Conservation (phyloP, 2,113 vertebrate genomes). For the Caloenas nicobarica region DNA sequence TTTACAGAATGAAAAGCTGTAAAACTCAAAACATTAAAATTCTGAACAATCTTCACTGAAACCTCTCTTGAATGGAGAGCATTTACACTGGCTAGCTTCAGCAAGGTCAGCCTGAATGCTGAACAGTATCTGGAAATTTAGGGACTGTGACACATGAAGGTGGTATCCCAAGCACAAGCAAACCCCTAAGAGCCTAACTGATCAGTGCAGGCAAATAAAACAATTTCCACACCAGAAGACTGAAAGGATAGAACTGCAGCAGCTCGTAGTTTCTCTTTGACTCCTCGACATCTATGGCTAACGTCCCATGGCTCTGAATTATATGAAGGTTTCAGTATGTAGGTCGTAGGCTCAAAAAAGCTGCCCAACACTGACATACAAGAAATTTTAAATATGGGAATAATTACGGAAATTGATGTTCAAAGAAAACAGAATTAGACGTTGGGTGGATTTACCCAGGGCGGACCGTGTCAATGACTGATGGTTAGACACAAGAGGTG, state of each 20-base stretch:
- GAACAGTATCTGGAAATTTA: background rate
- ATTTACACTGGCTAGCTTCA: background rate
- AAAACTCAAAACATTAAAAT: background rate
- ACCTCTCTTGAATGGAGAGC: background rate
- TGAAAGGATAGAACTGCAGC: background rate
- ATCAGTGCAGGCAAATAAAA: background rate
- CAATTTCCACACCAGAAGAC: background rate
- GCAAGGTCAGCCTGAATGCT: background rate
- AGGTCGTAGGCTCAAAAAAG: background rate
- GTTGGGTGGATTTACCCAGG: background rate
- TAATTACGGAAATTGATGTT: background rate
- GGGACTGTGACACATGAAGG: background rate
- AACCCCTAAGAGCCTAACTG: background rate
- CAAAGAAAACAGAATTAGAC: background rate
- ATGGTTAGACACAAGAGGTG: background rate
- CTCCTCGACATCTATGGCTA: background rate
- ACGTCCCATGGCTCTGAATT: background rate
- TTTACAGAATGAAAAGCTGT: background rate
- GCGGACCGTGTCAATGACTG: background rate
- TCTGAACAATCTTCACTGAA: background rate
- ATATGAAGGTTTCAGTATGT: background rate
- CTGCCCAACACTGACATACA: background rate
- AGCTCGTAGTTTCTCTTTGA: background rate
- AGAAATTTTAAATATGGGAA: background rate
- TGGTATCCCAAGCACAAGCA: background rate